phyloP scores from a whole-genome alignment of 2,113 vertebrate genomes.

The Mugil cephalus region DNA sequence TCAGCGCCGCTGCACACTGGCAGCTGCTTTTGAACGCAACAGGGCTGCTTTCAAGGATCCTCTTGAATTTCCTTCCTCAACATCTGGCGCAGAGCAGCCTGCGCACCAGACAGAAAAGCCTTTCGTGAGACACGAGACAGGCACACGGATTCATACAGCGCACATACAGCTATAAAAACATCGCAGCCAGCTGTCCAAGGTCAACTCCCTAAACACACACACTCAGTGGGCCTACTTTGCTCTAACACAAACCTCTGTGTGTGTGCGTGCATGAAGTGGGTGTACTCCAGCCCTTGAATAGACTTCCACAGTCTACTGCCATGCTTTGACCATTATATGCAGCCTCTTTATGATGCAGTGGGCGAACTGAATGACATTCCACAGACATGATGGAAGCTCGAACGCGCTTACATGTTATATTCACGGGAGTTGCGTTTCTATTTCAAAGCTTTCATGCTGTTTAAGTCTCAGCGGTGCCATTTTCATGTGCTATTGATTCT shows the following conservation, averaged over 20 bases:
- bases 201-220: conserved; percentile 65
- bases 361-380: neutral
- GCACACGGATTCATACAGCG: neutral
- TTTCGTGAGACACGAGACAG: conserved; percentile 40
- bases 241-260: conserved; percentile 28
- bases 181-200: conserved; percentile 58
- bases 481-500: neutral
- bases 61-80: conserved; percentile 65
- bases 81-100: conserved; percentile 57
- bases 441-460: neutral
- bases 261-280: conserved; percentile 14
- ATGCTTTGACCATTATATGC: conserved; percentile 1
- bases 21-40: conserved; percentile 59
- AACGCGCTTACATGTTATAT: neutral
- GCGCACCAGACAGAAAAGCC: conserved; percentile 54
- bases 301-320: neutral
- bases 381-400: conserved; percentile 8
- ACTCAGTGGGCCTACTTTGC: conserved; percentile 42
- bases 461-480: neutral
- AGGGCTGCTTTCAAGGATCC: conserved; percentile 43
- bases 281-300: conserved; percentile 24
- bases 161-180: conserved; percentile 63
- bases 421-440: too few relatives aligned
- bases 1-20: conserved; percentile 39
- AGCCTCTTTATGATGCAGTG: conserved; percentile 2